Percentiles rank a stretch among this genome's conserved stretches.
These are phyloP conservation scores for Heterodera carotae DNA, from an alignment of 1,140 invertebrate genomes.

Conservation along the genomic window DNA sequence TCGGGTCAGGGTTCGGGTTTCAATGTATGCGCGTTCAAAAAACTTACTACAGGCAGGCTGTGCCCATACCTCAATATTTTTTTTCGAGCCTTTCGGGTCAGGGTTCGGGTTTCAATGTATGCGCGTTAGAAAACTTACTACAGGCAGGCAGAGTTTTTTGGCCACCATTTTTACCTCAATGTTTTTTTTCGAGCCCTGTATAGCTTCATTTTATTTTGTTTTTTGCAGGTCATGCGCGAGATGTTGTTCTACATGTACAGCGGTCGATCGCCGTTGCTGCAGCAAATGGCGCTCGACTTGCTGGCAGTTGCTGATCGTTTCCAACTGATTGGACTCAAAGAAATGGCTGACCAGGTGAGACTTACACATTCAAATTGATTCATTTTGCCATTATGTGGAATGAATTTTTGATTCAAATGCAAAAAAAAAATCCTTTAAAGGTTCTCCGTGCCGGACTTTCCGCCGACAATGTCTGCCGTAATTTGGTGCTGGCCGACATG, in stretches of 20 bases:
- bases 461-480: constrained; percentile 59
- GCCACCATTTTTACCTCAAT: too few species aligned
- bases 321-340: constrained; percentile 57
- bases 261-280: constrained; percentile 43
- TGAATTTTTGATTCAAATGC: neutral
- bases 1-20: too few species aligned
- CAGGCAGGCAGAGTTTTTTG: too few species aligned
- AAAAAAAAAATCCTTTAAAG: constrained; percentile 30
- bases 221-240: constrained; percentile 55
- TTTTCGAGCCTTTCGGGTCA: too few species aligned
- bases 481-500: constrained; percentile 59
- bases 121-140: too few species aligned
- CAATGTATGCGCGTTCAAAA: too few species aligned
- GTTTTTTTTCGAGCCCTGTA: too few species aligned
- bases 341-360: constrained; percentile 57
- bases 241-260: constrained; percentile 58
- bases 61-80: too few species aligned
- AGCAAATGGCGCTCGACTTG: constrained; percentile 54
- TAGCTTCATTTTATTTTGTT: too few species aligned
- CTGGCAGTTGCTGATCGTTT: constrained; percentile 61
- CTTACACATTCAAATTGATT: neutral
- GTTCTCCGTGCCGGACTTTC: constrained; percentile 45
- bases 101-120: too few species aligned
- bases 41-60: too few species aligned
- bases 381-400: too few species aligned